Conservation (phyloP, 1,140 invertebrate genomes). For the Nasonia giraulti region DNA sequence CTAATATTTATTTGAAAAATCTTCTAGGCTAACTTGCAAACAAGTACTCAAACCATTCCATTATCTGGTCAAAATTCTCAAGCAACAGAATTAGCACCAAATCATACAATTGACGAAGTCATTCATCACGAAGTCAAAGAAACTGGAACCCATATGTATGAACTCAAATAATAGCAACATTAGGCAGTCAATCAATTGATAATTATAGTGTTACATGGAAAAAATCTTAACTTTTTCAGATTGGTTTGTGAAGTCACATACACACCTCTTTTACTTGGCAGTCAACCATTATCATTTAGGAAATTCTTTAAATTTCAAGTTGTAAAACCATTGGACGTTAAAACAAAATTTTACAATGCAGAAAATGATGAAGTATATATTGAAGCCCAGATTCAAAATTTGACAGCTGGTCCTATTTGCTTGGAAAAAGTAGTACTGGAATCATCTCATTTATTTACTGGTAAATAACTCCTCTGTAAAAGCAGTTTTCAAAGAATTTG, state of each 20-base stretch:
- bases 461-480: constrained; percentile 63
- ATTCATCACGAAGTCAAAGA: constrained; percentile 99
- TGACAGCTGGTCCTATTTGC: constrained; percentile 90
- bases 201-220: background rate
- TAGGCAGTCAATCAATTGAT: background rate
- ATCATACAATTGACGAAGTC: constrained; percentile 93
- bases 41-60: constrained; percentile 88
- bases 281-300: constrained; percentile 85
- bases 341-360: constrained; percentile 98
- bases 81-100: constrained; percentile 82
- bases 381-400: constrained; percentile 97
- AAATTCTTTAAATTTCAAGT: constrained; percentile 99
- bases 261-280: constrained; percentile 77
- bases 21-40: constrained; percentile 91
- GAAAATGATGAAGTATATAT: constrained; percentile 97
- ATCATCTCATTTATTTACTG: constrained; percentile 90
- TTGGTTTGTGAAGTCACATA: constrained; percentile 97
- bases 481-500: constrained; percentile 29
- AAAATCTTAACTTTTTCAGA: constrained; percentile 75
- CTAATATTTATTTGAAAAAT: constrained; percentile 33
- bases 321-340: constrained; percentile 97
- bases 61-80: constrained; percentile 81
- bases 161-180: background rate
- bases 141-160: constrained; percentile 95
- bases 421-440: constrained; percentile 94